phyloP scores from a whole-genome alignment of 2,888 invertebrate genomes.

The Agapetus fuscipes region DNA sequence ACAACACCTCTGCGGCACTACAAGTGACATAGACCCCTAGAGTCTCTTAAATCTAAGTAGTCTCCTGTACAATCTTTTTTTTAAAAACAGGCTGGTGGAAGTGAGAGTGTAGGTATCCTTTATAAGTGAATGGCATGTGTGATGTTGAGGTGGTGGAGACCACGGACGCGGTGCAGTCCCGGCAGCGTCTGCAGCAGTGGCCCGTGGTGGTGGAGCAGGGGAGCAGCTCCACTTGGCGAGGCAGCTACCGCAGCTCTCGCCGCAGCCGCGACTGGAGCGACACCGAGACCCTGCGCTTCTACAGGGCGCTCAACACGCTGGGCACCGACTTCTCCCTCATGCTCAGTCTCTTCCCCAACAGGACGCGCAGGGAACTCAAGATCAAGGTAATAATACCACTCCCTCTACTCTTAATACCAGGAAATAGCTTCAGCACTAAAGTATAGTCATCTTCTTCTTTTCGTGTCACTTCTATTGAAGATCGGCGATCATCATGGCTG shows the following conservation, averaged over 20 bases:
- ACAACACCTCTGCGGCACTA: no score
- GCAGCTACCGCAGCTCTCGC: conserved; percentile 56
- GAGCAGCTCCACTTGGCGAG: conserved; percentile 41
- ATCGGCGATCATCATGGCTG: no score
- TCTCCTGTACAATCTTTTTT: no score
- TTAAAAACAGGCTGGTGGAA: no score
- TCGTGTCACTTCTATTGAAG: no score
- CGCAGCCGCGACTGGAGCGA: conserved; percentile 66
- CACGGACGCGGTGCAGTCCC: conserved; percentile 49
- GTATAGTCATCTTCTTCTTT: no score
- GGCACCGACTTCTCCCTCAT: conserved; percentile 92
- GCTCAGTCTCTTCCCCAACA: conserved; percentile 69
- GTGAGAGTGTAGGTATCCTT: no score
- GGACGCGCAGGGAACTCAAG: conserved; percentile 76
- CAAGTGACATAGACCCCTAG: no score
- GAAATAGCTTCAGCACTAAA: no score
- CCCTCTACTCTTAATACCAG: no score
- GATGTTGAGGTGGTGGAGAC: conserved; percentile 67
- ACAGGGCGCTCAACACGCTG: conserved; percentile 76
- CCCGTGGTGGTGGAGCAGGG: conserved; percentile 59
- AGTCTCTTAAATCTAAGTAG: no score
- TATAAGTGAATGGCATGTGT: no score
- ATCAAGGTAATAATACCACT: conserved; percentile 47
- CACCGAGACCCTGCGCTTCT: conserved; percentile 82
- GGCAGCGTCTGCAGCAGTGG: conserved; percentile 54